Conservation (phyloP, 2,797 vertebrate genomes). For the Poecilia picta region DNA sequence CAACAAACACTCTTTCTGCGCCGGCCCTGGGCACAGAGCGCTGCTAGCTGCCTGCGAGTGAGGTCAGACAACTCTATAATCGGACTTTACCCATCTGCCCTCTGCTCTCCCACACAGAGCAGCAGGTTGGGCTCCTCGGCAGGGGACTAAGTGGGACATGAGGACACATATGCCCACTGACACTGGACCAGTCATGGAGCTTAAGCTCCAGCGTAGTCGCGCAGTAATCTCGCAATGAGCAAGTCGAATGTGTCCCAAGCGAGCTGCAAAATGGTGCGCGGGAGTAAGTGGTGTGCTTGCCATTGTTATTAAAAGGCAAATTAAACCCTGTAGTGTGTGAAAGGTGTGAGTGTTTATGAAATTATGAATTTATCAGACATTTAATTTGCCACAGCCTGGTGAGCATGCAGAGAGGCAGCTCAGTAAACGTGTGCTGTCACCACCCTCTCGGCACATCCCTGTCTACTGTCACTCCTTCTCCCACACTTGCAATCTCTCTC, state of each 20-base stretch:
- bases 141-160: conserved; percentile 76
- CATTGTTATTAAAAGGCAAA: conserved; percentile 59
- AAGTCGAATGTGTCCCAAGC: conserved; percentile 53
- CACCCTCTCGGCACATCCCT: conserved; percentile 50
- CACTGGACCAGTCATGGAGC: conserved; percentile 63
- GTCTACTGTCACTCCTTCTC: conserved; percentile 54
- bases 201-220: conserved; percentile 57
- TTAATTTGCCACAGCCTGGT: conserved; percentile 77
- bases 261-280: conserved; percentile 11
- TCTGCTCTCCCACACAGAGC: conserved; percentile 71
- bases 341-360: conserved; percentile 66
- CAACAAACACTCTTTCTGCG: conserved; percentile 80
- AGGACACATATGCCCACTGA: conserved; percentile 78
- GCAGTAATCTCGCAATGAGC: conserved; percentile 59
- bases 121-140: conserved; percentile 73
- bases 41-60: conserved; percentile 68
- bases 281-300: conserved; percentile 41
- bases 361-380: conserved; percentile 66
- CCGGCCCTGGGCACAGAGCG: conserved; percentile 62
- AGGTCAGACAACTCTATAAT: conserved; percentile 80
- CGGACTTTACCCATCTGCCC: conserved; percentile 78
- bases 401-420: conserved; percentile 71
- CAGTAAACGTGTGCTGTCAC: conserved; percentile 70
- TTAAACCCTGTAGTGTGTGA: conserved; percentile 47
- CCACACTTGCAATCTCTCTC: conserved; percentile 15